A percentile compares a stretch with the other conserved stretches of the same genome.
phyloP scores from a whole-genome alignment of 2,113 vertebrate species.

The Ochotona princeps region DNA sequence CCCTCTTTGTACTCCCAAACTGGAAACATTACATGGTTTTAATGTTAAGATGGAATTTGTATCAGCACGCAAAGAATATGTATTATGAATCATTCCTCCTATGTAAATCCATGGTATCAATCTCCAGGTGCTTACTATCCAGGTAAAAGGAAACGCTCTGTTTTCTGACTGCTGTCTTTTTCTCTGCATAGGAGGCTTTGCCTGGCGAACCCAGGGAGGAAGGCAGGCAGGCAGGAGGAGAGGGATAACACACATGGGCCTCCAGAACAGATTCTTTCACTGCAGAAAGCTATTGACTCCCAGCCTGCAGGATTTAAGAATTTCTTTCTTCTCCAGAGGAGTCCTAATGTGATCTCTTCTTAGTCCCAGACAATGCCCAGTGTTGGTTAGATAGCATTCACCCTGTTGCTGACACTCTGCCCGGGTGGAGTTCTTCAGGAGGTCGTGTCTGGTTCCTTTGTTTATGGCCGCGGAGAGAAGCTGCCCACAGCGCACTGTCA shows the following conservation, averaged over 20 bases:
- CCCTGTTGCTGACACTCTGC: background rate
- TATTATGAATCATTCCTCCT: background rate
- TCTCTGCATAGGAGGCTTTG: background rate
- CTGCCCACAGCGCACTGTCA: background rate
- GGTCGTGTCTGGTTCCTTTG: background rate
- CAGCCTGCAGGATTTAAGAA: background rate
- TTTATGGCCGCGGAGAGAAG: background rate
- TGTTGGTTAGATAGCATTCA: background rate
- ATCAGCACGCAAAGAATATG: background rate
- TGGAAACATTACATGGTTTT: background rate
- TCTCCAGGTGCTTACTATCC: background rate
- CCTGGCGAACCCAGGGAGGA: background rate
- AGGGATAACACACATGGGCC: too few species aligned
- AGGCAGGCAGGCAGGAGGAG: background rate
- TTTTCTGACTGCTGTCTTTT: background rate
- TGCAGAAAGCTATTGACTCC: background rate
- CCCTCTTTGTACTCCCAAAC: background rate
- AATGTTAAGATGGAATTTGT: background rate
- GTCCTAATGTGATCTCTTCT: background rate
- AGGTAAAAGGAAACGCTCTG: background rate
- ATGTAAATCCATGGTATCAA: background rate
- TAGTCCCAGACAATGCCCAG: background rate
- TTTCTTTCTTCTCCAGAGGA: background rate
- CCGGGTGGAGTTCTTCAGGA: background rate
- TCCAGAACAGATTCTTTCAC: background rate